Evolutionary conservation across 2,797 vertebrate species (phyloP).

Genomic region (Cynopterus sphinx): DNA sequence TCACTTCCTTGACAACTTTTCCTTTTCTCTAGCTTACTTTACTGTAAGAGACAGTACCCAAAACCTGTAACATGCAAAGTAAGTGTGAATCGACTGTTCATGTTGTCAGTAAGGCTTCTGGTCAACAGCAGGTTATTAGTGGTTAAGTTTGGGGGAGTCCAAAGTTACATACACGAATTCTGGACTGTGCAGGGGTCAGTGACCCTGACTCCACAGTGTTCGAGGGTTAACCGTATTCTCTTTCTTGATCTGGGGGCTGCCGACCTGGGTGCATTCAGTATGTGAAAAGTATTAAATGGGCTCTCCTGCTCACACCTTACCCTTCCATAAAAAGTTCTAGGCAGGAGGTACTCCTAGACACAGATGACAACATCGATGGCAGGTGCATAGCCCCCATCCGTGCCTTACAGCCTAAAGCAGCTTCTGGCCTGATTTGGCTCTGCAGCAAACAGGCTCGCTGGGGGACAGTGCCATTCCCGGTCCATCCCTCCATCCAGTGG

Average conservation of each 20-base stretch:
- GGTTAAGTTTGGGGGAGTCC: not conserved
- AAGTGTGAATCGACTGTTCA: not conserved
- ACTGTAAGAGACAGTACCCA: too few relatives aligned
- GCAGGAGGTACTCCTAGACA: not conserved
- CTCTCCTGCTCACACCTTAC: not conserved
- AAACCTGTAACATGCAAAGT: not conserved
- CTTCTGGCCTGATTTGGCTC: not conserved
- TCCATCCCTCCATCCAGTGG: not conserved
- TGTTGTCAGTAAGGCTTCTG: not conserved
- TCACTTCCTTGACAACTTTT: too few relatives aligned
- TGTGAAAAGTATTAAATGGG: not conserved
- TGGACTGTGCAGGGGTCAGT: not conserved
- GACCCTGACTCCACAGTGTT: not conserved
- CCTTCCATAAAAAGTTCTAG: not conserved
- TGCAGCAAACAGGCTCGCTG: not conserved
- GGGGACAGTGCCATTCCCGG: not conserved
- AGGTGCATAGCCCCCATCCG: not conserved
- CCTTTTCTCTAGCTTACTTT: not conserved
- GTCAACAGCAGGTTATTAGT: too few relatives aligned
- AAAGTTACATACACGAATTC: not conserved
- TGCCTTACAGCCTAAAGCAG: accelerated
- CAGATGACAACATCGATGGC: not conserved
- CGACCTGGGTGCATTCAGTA: accelerated
- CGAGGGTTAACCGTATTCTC: not conserved
- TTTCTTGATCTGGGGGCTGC: not conserved